These are phyloP conservation scores for Psammodynastes pulverulentus DNA, from an alignment of 2,113 vertebrate genomes.

Conservation along the genomic window DNA sequence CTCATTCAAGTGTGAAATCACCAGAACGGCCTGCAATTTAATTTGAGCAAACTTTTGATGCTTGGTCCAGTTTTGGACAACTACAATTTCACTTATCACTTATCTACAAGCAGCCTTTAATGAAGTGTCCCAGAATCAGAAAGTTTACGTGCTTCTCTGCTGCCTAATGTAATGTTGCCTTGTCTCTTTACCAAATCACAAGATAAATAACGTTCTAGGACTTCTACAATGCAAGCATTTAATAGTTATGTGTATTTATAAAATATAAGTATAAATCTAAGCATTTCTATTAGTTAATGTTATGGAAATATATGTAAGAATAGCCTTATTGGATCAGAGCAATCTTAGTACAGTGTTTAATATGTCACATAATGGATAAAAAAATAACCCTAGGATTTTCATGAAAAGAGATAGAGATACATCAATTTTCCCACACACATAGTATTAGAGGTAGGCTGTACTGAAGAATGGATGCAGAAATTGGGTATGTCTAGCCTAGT, in stretches of 20 bases:
- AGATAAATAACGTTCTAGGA: slow-evolving; percentile 19
- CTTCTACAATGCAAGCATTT: not conserved
- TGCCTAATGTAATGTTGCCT: slow-evolving; percentile 14
- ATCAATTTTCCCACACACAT: not conserved
- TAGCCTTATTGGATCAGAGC: not conserved
- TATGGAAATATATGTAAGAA: not conserved
- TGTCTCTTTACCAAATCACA: slow-evolving; percentile 29
- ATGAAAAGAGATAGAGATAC: not conserved
- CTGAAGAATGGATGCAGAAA: no score
- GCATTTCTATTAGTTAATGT: slow-evolving; percentile 33
- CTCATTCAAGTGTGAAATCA: slow-evolving; percentile 62
- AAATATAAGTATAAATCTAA: not conserved
- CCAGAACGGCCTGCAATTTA: slow-evolving; percentile 59
- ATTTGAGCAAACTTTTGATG: slow-evolving; percentile 57
- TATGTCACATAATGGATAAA: not conserved
- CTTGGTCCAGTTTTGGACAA: slow-evolving; percentile 56
- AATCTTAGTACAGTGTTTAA: not conserved
- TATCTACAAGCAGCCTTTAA: slow-evolving; percentile 50
- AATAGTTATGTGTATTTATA: slow-evolving; percentile 2
- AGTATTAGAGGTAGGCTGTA: not conserved
- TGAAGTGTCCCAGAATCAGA: slow-evolving; percentile 51
- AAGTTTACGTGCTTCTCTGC: slow-evolving; percentile 49
- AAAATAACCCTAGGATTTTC: not conserved
- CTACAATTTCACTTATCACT: slow-evolving; percentile 49
- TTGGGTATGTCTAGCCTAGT: no score